Evolutionary conservation across 2,113 vertebrate species (phyloP).

Genomic region (Rhinichthys klamathensis): DNA sequence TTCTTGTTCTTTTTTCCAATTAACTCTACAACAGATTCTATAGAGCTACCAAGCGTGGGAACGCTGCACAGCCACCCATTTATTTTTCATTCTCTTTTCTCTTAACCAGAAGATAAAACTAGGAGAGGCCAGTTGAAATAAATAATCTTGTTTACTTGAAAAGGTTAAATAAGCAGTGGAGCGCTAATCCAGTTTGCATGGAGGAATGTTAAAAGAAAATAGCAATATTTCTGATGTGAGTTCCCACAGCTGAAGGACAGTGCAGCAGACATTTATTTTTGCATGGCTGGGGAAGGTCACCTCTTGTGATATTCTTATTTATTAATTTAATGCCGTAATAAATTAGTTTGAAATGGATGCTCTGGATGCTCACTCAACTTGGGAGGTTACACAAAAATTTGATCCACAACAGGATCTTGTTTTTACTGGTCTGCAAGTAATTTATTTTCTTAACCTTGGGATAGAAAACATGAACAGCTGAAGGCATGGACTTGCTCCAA

Average conservation of each 20-base stretch:
- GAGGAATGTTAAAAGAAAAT: constrained; percentile 60
- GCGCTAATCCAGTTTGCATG: constrained; percentile 59
- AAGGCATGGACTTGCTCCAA: constrained; percentile 30
- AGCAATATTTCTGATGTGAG: constrained; percentile 56
- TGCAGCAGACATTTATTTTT: constrained; percentile 65
- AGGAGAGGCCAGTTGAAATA: constrained; percentile 58
- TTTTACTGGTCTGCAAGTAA: constrained; percentile 31
- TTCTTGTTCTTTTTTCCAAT: constrained; percentile 36
- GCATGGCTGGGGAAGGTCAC: constrained; percentile 65
- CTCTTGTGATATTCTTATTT: constrained; percentile 72
- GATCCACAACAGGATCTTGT: constrained; percentile 59
- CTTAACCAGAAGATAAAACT: constrained; percentile 54
- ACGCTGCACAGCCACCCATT: constrained; percentile 40
- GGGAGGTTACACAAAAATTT: constrained; percentile 68
- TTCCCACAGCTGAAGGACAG: constrained; percentile 59
- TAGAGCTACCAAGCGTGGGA: constrained; percentile 46
- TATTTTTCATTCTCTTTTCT: constrained; percentile 51
- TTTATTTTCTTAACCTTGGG: constrained; percentile 71
- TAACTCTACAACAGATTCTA: constrained; percentile 18
- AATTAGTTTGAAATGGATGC: constrained; percentile 63
- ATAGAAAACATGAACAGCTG: constrained; percentile 55
- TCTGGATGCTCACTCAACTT: constrained; percentile 68
- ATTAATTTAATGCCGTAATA: constrained; percentile 76
- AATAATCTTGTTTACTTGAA: constrained; percentile 60
- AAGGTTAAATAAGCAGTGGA: constrained; percentile 62